Base-by-base conservation (phyloP, 2,888 invertebrate genomes). In the Agrochola macilenta region DNA sequence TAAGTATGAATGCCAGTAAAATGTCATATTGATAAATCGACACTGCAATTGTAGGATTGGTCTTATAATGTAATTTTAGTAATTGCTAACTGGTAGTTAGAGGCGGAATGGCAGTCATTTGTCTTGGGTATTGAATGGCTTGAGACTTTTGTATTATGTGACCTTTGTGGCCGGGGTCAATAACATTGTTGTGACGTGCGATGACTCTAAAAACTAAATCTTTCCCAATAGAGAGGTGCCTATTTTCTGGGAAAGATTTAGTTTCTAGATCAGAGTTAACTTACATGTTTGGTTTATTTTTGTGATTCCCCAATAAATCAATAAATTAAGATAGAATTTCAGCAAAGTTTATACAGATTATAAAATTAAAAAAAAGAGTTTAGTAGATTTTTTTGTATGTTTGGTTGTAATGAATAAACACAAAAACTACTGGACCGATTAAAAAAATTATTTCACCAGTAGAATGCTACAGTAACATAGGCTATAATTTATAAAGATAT, bases 1-100 rank as follows among this genome's bases (percentile, higher is more conserved):
- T 49, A 64, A 39, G 46, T 30, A 49, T 12, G 11, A 68, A 57
- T 73, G 12, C 43, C 20, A 70, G 69, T 43, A 75, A 82, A 86
- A 84, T 75, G 74, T 72, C 60, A 30, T 77, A 64, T 66, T 85
- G 72, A 86, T 83, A 78, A 81, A 86, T 85, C 46, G 71, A 60
- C 58, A 69, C 5, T n/a, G 54, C 69, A 74, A 83, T 81, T 76
- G 72, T 69, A 73, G 26, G 23, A 85, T 82, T 75, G 69, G 20
- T 61, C 26, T 17, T n/a, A 5, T 61, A 61, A 72, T 65, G 71
- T 69, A 43, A 74, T 85, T 78, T 81, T 57, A 7, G 54, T 84
- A 76, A 84, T 83, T 81, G 52, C 58, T 20, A 60, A 52, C 43
- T 69, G 8, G 60, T 57, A 71, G 64, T 76, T 26, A 2, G 49